phyloP scores from a whole-genome alignment of 2,113 vertebrate species.

The Pachypanchax playfairii region DNA sequence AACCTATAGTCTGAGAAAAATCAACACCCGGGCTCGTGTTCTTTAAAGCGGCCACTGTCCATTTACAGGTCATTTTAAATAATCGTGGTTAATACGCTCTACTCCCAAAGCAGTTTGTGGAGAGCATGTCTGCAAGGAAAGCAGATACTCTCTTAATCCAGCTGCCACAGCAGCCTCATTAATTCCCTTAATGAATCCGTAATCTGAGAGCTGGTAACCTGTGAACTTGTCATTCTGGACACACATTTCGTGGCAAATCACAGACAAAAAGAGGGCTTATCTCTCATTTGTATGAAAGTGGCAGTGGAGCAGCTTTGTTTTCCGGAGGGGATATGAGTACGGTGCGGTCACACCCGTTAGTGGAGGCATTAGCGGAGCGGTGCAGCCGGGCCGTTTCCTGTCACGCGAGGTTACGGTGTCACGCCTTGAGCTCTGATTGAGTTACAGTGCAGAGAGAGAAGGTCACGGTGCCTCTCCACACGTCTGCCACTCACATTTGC shows the following conservation, averaged over 20 bases:
- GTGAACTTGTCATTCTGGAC: constrained; percentile 69
- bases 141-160: constrained; percentile 72
- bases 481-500: constrained; percentile 72
- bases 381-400: constrained; percentile 69
- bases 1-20: constrained; percentile 68
- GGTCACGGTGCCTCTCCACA: constrained; percentile 75
- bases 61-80: constrained; percentile 59
- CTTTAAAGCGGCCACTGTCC: constrained; percentile 45
- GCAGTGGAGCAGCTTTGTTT: constrained; percentile 67
- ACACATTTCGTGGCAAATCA: constrained; percentile 73
- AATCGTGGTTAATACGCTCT: constrained; percentile 49
- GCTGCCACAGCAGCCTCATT: constrained; percentile 71
- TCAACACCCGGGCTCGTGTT: constrained; percentile 49
- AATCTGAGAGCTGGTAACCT: constrained; percentile 70
- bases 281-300: constrained; percentile 61
- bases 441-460: constrained; percentile 84
- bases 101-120: constrained; percentile 41
- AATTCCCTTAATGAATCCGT: constrained; percentile 77
- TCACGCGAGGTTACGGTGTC: constrained; percentile 79
- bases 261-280: constrained; percentile 70
- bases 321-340: constrained; percentile 76
- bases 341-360: constrained; percentile 83
- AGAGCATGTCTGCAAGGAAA: constrained; percentile 56
- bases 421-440: constrained; percentile 81
- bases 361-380: constrained; percentile 78